Percentiles rank a stretch among this genome's conserved stretches.
Conservation (phyloP, 2,797 vertebrate species). For the Eulemur albifrons region DNA sequence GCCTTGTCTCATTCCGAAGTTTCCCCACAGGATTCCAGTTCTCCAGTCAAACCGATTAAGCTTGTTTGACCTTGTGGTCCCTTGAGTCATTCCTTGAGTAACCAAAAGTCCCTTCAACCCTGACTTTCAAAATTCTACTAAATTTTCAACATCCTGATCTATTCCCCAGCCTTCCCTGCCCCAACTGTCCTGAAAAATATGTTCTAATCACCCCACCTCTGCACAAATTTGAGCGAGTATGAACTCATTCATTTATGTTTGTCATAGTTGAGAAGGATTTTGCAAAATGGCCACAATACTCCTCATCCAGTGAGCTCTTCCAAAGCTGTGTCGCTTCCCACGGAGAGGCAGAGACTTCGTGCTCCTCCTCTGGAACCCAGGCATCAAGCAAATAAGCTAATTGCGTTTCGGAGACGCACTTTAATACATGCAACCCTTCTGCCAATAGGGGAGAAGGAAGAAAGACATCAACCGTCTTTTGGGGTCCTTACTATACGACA, state of each 20-base stretch:
- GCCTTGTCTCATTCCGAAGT: background rate
- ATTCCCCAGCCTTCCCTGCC: background rate
- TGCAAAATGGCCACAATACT: background rate
- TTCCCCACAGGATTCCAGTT: background rate
- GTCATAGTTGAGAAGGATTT: background rate
- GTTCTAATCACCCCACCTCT: background rate
- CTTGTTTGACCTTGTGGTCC: fast-evolving
- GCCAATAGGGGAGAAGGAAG: background rate
- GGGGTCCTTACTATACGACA: background rate
- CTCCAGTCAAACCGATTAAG: background rate
- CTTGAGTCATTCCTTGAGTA: background rate
- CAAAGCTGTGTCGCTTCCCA: background rate
- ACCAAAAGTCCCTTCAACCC: fast-evolving
- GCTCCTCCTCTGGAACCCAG: background rate
- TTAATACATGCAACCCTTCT: background rate
- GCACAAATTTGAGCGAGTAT: background rate
- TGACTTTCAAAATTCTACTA: background rate
- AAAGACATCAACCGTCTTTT: background rate
- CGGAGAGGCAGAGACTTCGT: fast-evolving
- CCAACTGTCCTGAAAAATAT: background rate
- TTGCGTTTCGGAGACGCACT: background rate
- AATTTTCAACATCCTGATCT: background rate
- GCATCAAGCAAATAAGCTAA: background rate
- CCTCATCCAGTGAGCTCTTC: fast-evolving
- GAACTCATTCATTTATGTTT: background rate